Evolutionary conservation across 2,888 invertebrate genomes (phyloP), one percentile per base, ranked within the genome.

Genomic region (Parochlus steinenii): DNA sequence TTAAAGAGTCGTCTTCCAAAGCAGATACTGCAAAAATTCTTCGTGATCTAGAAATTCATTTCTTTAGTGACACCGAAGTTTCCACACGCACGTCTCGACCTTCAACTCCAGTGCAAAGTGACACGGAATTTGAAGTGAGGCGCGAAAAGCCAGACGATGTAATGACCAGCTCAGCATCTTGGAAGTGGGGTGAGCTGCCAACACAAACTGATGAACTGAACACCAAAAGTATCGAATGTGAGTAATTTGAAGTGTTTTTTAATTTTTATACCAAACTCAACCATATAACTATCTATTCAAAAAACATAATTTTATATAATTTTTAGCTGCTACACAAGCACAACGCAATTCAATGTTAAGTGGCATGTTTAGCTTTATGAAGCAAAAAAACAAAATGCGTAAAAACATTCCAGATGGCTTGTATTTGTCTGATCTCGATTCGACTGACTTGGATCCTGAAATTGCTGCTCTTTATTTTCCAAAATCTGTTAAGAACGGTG

Each of bases 331-430:
- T 11, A 34, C 15, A n/a, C 10, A 38, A 33, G 12, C 41, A 33
- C 16, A 6, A 41, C 56, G 60, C 29, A 60, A 62, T 42, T 87
- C 87, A 25, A 83, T 87, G 69, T 67, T 90, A 42, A 79, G 83
- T 52, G 82, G 81, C 47, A 82, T 93, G 80, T 82, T 92, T 58
- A 81, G 83, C 44, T 92, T 92, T 58, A 92, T 92, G 80, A 75
- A 79, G 55, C 73, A 73, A 48, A 74, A 71, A 24, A 68, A 69
- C 50, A 67, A 68, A 45, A 62, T 69, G 46, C 62, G 68, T 42
- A 69, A 67, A 47, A 66, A 52, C 51, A 65, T 38, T 48, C 57
- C 68, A 48, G 63, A 72, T 10, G 87, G 86, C 37, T 80, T 93
- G 44, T 95, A 93, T 58, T 66, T 95, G 39, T 89, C 90, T 37